A percentile compares a stretch with the other conserved stretches of the same genome.
Evolutionary conservation across 2,888 invertebrate genomes (phyloP).

Genomic region (Neoitamus cyanurus): DNA sequence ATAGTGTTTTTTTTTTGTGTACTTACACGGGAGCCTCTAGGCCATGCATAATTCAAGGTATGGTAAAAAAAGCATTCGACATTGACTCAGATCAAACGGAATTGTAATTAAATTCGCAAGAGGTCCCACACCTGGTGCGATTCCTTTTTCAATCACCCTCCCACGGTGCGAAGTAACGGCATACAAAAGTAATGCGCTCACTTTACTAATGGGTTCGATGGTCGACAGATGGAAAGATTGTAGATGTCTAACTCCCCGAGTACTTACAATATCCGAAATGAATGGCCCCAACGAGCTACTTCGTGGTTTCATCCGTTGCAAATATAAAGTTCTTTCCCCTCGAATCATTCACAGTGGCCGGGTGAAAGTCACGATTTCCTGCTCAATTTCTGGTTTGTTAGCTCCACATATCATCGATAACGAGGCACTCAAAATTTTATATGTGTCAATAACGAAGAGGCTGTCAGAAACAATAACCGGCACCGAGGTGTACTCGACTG

Average conservation of each 20-base stretch:
- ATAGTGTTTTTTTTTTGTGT: not conserved
- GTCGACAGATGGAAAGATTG: not conserved
- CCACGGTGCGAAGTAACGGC: not conserved
- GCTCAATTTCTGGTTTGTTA: slow-evolving; percentile 37
- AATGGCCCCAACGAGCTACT: not conserved
- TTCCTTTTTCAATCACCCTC: not conserved
- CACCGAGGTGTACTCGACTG: not conserved
- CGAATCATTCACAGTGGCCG: not conserved
- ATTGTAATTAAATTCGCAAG: not conserved
- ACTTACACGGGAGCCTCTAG: not conserved
- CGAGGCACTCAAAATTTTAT: slow-evolving; percentile 39
- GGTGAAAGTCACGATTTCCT: not conserved
- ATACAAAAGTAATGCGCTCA: not conserved
- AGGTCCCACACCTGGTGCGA: not conserved
- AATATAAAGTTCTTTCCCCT: not conserved
- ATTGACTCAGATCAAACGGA: not conserved
- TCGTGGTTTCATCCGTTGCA: not conserved
- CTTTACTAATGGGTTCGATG: not conserved
- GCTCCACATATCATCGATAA: slow-evolving; percentile 37
- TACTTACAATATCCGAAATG: not conserved
- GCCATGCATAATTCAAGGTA: not conserved
- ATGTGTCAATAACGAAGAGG: slow-evolving; percentile 28
- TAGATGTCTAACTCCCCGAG: not conserved
- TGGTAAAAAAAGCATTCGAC: not conserved
- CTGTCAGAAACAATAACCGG: slow-evolving; percentile 31